Evolutionary conservation across 2,888 invertebrate genomes (phyloP), one percentile per base, ranked within the genome.

Genomic region (Flexamia atlantica): DNA sequence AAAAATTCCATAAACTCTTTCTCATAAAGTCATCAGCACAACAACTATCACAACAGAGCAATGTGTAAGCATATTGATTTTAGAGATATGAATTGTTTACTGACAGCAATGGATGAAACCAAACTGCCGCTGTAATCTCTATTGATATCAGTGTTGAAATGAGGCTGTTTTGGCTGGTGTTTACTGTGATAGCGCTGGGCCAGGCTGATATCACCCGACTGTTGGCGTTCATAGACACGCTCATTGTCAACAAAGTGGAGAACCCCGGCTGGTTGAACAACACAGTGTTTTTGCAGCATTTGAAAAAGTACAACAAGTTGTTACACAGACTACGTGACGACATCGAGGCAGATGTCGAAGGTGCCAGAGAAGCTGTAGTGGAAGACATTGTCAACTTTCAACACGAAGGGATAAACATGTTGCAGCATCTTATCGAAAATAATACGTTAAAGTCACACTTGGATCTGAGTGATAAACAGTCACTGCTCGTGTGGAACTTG

Each of bases 341-440:
- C 23, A 72, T 72, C 23, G 23, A 36, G n/a, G 72, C 40, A 5
- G 20, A 72, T 20, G 23, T 72, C 10, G 36, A 4, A 42, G 72
- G 20, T 42, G 72, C 72, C 1, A 40, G 10, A 9, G 72, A 72
- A 20, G 72, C 72, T 3, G 72, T 72, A 42, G 72, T 72, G 1
- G 72, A 72, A 40, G 72, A 72, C 72, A 72, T 72, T 42, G 72
- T 72, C 20, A 72, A 72, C 25, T 32, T 32, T 32, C 72, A 72
- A 23, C 72, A 72, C 42, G 72, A 72, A 20, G 72, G 72, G 17
- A 72, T 72, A 9, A 72, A 72, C 20, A n/a, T 36, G 40, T 42
- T 72, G 42, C 72, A 72, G 23, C 40, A 20, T 2, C 40, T 72
- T 1, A 72, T 72, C 1, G 42, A 72, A n/a, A 72, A 72, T 14